A percentile compares a stretch with the other conserved stretches of the same genome.
phyloP scores from a whole-genome alignment of 2,888 invertebrate genomes.

The Coelogynopora nodosa region DNA sequence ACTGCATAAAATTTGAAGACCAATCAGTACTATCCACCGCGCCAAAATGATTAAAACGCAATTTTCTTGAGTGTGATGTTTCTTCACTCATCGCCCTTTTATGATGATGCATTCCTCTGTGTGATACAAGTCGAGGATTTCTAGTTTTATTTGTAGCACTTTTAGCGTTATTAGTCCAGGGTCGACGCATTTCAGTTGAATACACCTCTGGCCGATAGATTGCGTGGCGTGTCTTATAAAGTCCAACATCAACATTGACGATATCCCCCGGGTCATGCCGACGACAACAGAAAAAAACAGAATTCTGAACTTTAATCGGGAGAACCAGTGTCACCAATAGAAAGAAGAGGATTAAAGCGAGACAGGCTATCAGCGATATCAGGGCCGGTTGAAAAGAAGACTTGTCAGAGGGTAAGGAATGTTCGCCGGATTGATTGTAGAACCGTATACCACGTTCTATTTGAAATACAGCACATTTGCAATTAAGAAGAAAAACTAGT shows the following conservation, averaged over 20 bases:
- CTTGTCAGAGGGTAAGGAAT: background rate
- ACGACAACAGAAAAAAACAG: background rate
- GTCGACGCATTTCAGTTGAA: conserved; percentile 11
- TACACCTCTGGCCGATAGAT: conserved; percentile 42
- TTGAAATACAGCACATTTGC: too few species aligned
- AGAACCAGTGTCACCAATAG: background rate
- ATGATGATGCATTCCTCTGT: too few species aligned
- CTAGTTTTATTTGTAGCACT: background rate
- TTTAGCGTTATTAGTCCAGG: background rate
- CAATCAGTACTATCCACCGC: background rate
- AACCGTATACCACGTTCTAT: too few species aligned
- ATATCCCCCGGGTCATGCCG: background rate
- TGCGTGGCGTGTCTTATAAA: conserved; percentile 44
- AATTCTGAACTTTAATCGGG: background rate
- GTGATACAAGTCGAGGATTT: too few species aligned
- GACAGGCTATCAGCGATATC: background rate
- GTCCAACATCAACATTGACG: conserved; percentile 40
- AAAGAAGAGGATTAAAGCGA: background rate
- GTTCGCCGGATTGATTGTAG: too few species aligned
- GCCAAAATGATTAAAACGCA: background rate
- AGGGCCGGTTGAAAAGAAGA: background rate
- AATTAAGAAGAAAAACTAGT: too few species aligned
- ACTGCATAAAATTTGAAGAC: background rate
- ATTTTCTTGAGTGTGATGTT: background rate
- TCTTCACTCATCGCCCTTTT: too few species aligned